A percentile compares a stretch with the other conserved stretches of the same genome.
Conservation (phyloP, 2,113 vertebrate genomes). For the Geococcyx californianus region DNA sequence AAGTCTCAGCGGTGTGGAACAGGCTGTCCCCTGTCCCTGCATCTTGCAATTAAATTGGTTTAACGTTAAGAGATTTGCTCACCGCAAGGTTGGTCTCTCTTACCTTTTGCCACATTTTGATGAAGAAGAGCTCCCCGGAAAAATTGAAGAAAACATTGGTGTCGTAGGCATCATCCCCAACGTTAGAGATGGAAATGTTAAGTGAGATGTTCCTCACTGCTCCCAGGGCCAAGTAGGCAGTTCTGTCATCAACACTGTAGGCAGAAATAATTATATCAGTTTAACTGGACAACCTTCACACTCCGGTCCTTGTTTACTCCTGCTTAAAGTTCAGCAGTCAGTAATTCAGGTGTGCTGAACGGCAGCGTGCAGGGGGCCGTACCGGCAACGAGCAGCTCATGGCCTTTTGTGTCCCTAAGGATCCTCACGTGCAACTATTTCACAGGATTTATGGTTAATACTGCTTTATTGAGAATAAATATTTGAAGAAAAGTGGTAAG, state of each 20-base stretch:
- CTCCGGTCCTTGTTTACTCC: neutral
- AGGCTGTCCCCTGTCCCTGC: neutral
- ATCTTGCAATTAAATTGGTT: neutral
- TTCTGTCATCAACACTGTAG: constrained; percentile 77
- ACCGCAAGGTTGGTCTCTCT: constrained; percentile 6
- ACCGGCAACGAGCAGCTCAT: neutral
- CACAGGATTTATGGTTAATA: neutral
- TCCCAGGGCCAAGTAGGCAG: constrained; percentile 89
- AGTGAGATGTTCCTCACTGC: constrained; percentile 94
- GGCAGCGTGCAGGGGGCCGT: fast-evolving
- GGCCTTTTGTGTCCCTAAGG: neutral
- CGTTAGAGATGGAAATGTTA: constrained; percentile 91
- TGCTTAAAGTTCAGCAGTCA: neutral
- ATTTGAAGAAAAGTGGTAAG: neutral
- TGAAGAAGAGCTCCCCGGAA: constrained; percentile 95
- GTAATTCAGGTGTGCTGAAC: neutral
- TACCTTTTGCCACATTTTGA: constrained; percentile 99
- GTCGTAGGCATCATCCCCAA: constrained; percentile 95
- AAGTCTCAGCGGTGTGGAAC: neutral
- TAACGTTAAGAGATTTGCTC: neutral
- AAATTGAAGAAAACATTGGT: constrained; percentile 96
- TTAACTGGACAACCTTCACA: neutral
- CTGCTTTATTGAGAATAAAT: neutral
- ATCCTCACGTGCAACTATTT: neutral
- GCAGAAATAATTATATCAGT: constrained; percentile 20